Base-by-base conservation (phyloP, 2,888 invertebrate species). In the Diaphora mendica region DNA sequence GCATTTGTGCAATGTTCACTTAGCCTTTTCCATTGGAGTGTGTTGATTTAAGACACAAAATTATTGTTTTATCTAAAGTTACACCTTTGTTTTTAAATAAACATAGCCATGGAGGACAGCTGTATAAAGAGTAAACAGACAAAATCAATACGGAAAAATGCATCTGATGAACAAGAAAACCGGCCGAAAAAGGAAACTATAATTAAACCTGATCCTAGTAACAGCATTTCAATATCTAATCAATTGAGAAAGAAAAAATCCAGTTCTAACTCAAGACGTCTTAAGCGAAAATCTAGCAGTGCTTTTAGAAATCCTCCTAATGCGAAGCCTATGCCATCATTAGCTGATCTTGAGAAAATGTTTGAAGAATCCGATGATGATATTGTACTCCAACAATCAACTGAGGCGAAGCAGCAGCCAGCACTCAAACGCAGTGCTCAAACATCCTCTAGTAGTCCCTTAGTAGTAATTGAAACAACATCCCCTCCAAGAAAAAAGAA, bases 331-430 rank as follows among this genome's bases (percentile, higher is more conserved):
- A 82, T 91, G 85, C 91, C 90, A 30, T 84, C 88, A 4, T 73
- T 91, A 64, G 72, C 86, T 0, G 90, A 90, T 8, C 80, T 91
- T 20, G 86, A 90, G 68, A 85, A 85, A 79, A 84, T 88, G 84
- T 91, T 74, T 82, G 86, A 85, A 33, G 85, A 87, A 72, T 85
- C 88, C 68, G 87, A 88, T 70, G 79, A 77, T 64, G 87, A 86
- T 33, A 80, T 79, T 5, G 72, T 79, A 9, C 23, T 33, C 48
- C 17, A 42, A 15, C 23, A 48, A 23, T 44, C 42, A 13, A 33
- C 48, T 23, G 44, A 30, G 8, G 17, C 11, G 20, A 48, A 44
- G 17, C n/a, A n/a, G 44, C 66, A 30, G 11, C 42, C 44, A 26
- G 11, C n/a, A 68, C 55, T 26, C 15, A n/a, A 68, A 20, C 11